phyloP scores from a whole-genome alignment of 2,888 invertebrate species.

The Drosophila fulvimacula region DNA sequence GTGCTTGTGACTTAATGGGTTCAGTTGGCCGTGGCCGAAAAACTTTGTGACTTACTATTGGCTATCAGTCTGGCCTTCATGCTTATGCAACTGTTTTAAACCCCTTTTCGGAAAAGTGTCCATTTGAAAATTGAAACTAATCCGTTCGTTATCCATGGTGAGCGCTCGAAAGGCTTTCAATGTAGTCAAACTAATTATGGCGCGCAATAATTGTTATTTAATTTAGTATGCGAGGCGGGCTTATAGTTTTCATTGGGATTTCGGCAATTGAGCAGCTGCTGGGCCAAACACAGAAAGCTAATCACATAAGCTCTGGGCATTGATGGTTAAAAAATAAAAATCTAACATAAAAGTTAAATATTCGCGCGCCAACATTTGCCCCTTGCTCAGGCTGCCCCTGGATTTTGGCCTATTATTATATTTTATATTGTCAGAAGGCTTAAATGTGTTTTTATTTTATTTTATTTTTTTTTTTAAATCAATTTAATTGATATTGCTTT shows the following conservation, averaged over 20 bases:
- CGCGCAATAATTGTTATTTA: slow-evolving; percentile 2
- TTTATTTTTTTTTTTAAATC: slow-evolving; percentile 20
- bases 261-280: slow-evolving; percentile 39
- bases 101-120: slow-evolving; percentile 21
- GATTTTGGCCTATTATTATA: not conserved
- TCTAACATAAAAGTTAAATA: slow-evolving; percentile 38
- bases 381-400: not conserved
- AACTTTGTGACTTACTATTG: slow-evolving; percentile 23
- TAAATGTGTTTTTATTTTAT: slow-evolving; percentile 14
- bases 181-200: slow-evolving; percentile 61
- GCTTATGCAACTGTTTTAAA: slow-evolving; percentile 9
- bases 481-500: slow-evolving; percentile 52
- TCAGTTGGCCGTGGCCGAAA: slow-evolving; percentile 18
- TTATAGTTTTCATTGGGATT: slow-evolving; percentile 29
- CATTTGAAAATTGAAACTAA: slow-evolving; percentile 49
- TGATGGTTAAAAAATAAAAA: slow-evolving; percentile 2
- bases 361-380: not conserved
- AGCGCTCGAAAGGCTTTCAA: slow-evolving; percentile 24
- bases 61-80: slow-evolving; percentile 18
- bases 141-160: slow-evolving; percentile 55
- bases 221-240: slow-evolving; percentile 15
- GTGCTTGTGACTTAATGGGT: slow-evolving; percentile 35
- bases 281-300: slow-evolving; percentile 39
- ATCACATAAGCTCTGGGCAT: slow-evolving; percentile 43
- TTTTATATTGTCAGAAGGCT: slow-evolving; percentile 2